These are phyloP conservation scores for Phataginus tricuspis DNA, from an alignment of 2,797 vertebrate species.

Conservation along the genomic window DNA sequence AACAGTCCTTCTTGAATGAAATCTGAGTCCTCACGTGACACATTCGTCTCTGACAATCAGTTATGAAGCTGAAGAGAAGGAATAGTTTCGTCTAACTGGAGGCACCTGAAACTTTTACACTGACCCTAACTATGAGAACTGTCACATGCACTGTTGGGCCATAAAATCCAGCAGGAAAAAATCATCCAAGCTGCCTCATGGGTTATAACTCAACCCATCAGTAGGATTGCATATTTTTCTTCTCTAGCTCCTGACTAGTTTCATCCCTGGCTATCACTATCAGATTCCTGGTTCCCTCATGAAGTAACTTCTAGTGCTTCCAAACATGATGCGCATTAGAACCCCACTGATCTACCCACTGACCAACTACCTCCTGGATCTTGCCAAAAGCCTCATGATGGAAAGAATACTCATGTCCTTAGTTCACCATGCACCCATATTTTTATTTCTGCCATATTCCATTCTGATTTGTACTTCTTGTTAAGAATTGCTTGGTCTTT, in stretches of 20 bases:
- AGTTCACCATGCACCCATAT: not conserved
- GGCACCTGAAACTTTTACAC: not conserved
- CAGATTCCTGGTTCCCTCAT: not conserved
- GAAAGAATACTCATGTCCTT: not conserved
- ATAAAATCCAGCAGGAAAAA: not conserved
- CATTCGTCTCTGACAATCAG: not conserved
- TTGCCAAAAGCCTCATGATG: not conserved
- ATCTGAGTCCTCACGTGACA: not conserved
- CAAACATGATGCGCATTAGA: not conserved
- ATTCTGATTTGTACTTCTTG: not conserved
- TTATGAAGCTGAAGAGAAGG: not conserved
- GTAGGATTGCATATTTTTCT: not conserved
- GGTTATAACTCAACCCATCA: not conserved
- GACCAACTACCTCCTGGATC: not conserved
- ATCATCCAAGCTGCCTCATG: not conserved
- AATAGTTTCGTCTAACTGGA: not conserved
- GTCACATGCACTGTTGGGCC: not conserved
- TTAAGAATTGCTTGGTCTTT: not conserved
- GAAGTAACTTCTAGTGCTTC: not conserved
- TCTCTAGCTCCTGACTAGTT: not conserved
- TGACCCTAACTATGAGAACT: not conserved
- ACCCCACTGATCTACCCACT: not conserved
- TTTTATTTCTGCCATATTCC: not conserved
- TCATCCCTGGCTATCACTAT: not conserved
- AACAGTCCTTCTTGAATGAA: not conserved